Conservation (phyloP, 2,797 vertebrate genomes). For the Urosaurus nigricauda region DNA sequence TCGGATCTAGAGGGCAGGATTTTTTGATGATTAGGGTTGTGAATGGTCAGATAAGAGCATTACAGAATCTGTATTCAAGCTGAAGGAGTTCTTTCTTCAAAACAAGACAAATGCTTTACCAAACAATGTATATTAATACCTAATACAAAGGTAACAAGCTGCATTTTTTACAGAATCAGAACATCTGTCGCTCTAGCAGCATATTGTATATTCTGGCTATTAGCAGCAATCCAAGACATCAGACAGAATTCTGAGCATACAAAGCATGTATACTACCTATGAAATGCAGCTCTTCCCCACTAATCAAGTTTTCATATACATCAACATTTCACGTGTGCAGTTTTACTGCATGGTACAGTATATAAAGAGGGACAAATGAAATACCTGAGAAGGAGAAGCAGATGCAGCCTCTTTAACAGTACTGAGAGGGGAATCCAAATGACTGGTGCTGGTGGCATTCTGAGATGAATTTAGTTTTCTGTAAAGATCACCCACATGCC, state of each 20-base stretch:
- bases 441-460: conserved; percentile 69
- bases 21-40: not conserved
- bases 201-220: not conserved
- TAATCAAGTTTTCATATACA: conserved; percentile 9
- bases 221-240: not conserved
- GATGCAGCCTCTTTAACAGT: conserved; percentile 81
- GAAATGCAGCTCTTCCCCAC: not conserved
- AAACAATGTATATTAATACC: not conserved
- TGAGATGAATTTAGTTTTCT: conserved; percentile 88
- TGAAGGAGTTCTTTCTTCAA: not conserved
- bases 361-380: conserved; percentile 13
- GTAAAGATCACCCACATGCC: conserved; percentile 70
- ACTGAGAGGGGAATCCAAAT: conserved; percentile 76
- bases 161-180: not conserved
- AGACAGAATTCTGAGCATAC: not conserved
- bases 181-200: not conserved
- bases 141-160: not conserved
- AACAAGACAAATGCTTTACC: not conserved
- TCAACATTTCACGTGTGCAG: not conserved
- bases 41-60: not conserved
- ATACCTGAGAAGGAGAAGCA: conserved; percentile 86
- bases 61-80: not conserved
- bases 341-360: not conserved
- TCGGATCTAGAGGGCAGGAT: not conserved
- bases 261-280: not conserved